Percentiles rank a stretch among this genome's conserved stretches.
Conservation (phyloP, 2,888 invertebrate genomes). For the Apotomis turbidana region DNA sequence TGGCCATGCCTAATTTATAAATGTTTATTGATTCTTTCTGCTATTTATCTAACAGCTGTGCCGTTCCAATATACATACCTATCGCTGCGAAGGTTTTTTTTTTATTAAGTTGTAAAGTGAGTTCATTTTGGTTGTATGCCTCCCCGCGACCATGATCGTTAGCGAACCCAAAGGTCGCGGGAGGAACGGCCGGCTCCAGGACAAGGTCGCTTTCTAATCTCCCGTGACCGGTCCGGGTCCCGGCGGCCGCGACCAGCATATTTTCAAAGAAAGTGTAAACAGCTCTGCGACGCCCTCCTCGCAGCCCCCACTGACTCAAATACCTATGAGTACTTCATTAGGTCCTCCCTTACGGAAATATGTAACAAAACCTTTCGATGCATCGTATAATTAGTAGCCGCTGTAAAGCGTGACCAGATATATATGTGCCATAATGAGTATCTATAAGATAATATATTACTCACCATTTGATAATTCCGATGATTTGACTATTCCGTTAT, state of each 20-base stretch:
- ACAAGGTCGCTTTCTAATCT: constrained; percentile 78
- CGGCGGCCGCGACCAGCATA: constrained; percentile 33
- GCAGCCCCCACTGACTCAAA: constrained; percentile 9
- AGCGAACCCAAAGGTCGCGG: constrained; percentile 51
- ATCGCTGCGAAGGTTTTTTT: constrained; percentile 41
- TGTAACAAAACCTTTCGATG: background rate
- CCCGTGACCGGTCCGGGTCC: constrained; percentile 65
- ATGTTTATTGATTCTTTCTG: constrained; percentile 14
- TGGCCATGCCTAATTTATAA: constrained; percentile 8
- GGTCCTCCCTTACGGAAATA: background rate
- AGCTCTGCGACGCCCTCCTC: constrained; percentile 7
- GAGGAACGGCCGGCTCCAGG: constrained; percentile 72
- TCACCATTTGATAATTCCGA: background rate
- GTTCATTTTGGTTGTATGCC: constrained; percentile 45
- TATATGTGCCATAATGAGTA: no score
- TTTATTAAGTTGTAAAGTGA: constrained; percentile 20
- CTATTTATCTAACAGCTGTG: constrained; percentile 34
- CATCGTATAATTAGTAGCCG: background rate
- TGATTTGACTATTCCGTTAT: background rate
- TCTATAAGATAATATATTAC: background rate
- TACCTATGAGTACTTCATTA: background rate
- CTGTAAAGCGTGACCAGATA: background rate
- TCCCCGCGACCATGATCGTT: constrained; percentile 27
- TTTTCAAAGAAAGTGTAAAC: constrained; percentile 38
- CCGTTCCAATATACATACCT: constrained; percentile 5